Base-by-base conservation (phyloP, 2,113 vertebrate genomes). In the Festucalex cinctus region DNA sequence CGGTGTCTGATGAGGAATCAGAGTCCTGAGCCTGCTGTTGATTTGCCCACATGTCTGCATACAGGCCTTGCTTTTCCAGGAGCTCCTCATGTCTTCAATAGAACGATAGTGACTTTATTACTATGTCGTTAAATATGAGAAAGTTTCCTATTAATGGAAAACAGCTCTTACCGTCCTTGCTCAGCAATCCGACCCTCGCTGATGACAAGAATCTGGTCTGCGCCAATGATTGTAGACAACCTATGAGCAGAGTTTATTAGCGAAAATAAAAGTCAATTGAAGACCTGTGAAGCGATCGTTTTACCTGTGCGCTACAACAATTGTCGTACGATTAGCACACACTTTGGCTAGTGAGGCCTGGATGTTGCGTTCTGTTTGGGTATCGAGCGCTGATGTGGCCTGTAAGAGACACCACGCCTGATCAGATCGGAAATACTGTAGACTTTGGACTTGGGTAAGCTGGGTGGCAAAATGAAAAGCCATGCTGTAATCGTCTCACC, bases 301-400 rank as follows among this genome's bases (percentile, higher is more conserved):
- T 14, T 90, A 98, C 97, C 97, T 97, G 82, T 98, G 97, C 48
- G 97, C 97, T 10, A 99, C 95, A 0, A 99, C 92, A 0, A 98
- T 66, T 49, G 94, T 95, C 65, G 97, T 99, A 5, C 92, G 92
- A 71, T 94, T 93, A 73, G 92, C 57, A 0, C 97, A 99, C 67
- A 98, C 92, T 85, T 94, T 96, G 63, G 92, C 86, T 69, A 99
- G 77, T 0, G 96, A 98, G 28, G 95, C 92, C 85, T 98, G 97
- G 83, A 99, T 99, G 85, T 95, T 96, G 58, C 97, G 92, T 69
- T 99, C 97, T 0, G 95, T 98, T 69, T 96, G 92, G 0, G 97
- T 98, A 89, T 99, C 97, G 0, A 99, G 88, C 0, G 97, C 95
- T 0, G 97, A 98, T 0, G 96, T 98, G 28, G 97, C 97, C 97